phyloP scores from a whole-genome alignment of 2,888 invertebrate species.

The Cosmopolites sordidus region DNA sequence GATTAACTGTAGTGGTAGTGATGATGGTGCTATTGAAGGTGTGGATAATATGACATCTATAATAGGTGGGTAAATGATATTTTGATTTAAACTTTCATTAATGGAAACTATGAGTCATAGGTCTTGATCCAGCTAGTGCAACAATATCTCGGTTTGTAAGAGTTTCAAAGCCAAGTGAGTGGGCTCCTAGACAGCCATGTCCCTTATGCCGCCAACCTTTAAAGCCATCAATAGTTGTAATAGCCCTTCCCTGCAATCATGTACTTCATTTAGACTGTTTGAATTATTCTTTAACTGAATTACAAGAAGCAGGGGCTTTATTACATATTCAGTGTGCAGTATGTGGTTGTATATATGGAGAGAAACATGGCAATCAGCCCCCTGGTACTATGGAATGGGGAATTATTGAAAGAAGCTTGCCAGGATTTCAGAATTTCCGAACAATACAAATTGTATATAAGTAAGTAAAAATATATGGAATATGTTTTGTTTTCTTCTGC shows the following conservation, averaged over 20 bases:
- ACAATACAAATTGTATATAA: slow-evolving; percentile 82
- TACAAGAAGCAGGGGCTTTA: slow-evolving; percentile 50
- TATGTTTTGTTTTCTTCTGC: slow-evolving; percentile 1
- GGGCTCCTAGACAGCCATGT: slow-evolving; percentile 68
- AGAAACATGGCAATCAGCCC: slow-evolving; percentile 76
- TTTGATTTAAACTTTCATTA: slow-evolving; percentile 1
- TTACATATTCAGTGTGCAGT: slow-evolving; percentile 81
- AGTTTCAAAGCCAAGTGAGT: slow-evolving; percentile 60
- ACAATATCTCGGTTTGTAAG: slow-evolving; percentile 67
- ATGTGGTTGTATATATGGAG: slow-evolving; percentile 81
- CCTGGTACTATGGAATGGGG: slow-evolving; percentile 80
- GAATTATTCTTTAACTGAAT: slow-evolving; percentile 67
- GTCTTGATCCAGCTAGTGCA: slow-evolving; percentile 55
- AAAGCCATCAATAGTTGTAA: slow-evolving; percentile 55
- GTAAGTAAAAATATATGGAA: no score
- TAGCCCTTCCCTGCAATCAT: slow-evolving; percentile 71
- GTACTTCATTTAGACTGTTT: slow-evolving; percentile 77
- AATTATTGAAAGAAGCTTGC: slow-evolving; percentile 62
- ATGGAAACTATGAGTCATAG: slow-evolving; percentile 38
- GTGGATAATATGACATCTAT: slow-evolving; percentile 41
- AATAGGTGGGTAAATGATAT: slow-evolving; percentile 37
- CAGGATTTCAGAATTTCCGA: slow-evolving; percentile 63
- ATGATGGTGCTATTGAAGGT: slow-evolving; percentile 37
- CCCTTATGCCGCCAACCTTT: slow-evolving; percentile 64
- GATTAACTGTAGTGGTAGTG: slow-evolving; percentile 43